Percentiles rank a stretch among this genome's conserved stretches.
Evolutionary conservation across 2,113 vertebrate species (phyloP).

Genomic region (Lathamus discolor): DNA sequence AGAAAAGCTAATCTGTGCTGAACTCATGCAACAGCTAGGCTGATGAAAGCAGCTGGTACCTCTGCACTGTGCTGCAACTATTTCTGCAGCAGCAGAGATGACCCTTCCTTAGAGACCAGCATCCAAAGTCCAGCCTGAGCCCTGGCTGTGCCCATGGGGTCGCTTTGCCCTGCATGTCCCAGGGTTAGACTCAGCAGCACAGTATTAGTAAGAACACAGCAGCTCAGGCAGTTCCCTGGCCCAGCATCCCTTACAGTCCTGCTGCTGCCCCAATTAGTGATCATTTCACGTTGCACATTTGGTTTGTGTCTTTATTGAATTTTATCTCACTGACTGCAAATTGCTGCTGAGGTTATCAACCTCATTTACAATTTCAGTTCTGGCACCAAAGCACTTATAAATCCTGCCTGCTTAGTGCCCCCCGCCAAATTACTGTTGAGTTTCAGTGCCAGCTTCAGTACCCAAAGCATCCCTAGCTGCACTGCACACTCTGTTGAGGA

Average conservation of each 20-base stretch:
- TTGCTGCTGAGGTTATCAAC: background rate
- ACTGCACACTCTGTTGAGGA: background rate
- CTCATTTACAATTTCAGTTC: background rate
- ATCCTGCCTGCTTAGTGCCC: background rate
- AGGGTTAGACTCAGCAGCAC: background rate
- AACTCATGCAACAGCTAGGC: background rate
- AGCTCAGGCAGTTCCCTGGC: accelerated
- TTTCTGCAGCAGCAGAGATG: background rate
- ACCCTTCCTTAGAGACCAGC: background rate
- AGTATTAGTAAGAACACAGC: accelerated
- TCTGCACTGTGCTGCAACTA: background rate
- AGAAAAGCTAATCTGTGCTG: background rate
- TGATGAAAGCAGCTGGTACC: background rate
- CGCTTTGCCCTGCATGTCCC: background rate
- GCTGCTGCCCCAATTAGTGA: background rate
- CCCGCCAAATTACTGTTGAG: background rate
- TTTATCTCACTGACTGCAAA: background rate
- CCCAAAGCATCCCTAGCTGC: background rate
- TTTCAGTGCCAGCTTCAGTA: background rate
- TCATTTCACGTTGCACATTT: background rate
- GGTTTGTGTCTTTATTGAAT: background rate
- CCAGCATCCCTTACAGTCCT: background rate
- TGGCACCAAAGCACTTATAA: background rate
- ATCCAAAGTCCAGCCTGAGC: background rate
- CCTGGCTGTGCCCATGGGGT: accelerated